Evolutionary conservation across 92 coral and sea anemone genomes (phyloP), one percentile per base, ranked within the genome.

Genomic region (Epizoanthus ramosus): DNA sequence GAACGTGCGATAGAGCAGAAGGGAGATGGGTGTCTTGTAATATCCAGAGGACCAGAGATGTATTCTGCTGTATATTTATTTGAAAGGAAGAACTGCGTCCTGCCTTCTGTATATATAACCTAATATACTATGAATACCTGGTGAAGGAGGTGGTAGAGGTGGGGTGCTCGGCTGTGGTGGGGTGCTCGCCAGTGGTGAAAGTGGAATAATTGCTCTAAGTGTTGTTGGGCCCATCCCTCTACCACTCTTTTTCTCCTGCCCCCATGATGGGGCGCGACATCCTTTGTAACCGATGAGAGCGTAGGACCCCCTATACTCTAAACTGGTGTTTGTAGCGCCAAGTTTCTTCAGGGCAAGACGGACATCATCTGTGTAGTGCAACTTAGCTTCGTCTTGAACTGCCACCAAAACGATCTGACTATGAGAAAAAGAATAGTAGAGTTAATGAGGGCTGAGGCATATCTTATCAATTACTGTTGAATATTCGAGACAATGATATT

Each of bases 331-430:
- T 12, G 43, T 35, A 33, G 72, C 72, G 23, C 72, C 50, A 13
- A 67, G 47, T 8, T 37, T 15, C 18, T 67, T 67, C 19, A 67
- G 72, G 7, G 72, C 72, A 3, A 33, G 21, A 5, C 13, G 16
- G 10, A 41, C 72, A 3, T 67, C 23, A 19, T 17, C 18, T 6
- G 47, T 16, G 9, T 28, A 31, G 14, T 67, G 72, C 28, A 31
- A 31, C 18, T 18, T 17, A 5, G 33, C 72, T 10, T 67, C 72
- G 17, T 67, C 72, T 12, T 67, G 72, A 0, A 67, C 72, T 1
- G 72, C 72, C 21, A 67, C 72, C 13, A 67, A 24, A 8, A 67
- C 72, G n/a, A 67, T 67, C 15, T 67, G 72, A 9, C 72, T 67
- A 64, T 25, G 41, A 25, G 23, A 4, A 63, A 5, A 13, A 50